Evolutionary conservation across 1,140 invertebrate species (phyloP).

Genomic region (Pectinophora gossypiella): DNA sequence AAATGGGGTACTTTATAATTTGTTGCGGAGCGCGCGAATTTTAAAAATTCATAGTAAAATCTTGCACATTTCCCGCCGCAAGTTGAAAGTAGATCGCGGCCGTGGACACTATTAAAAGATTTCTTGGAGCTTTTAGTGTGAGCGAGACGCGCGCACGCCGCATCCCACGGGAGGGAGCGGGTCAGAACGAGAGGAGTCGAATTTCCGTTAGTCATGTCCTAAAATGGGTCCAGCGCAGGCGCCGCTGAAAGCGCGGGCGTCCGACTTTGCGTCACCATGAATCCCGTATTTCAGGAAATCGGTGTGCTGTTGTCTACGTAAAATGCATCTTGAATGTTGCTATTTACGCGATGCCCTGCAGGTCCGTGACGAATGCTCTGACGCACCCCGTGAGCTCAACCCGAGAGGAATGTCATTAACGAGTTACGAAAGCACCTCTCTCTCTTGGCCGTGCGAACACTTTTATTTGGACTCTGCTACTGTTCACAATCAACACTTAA

Average conservation of each 20-base stretch:
- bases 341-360: constrained; percentile 30
- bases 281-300: constrained; percentile 69
- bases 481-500: not conserved
- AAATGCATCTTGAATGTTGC: constrained; percentile 38
- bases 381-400: constrained; percentile 49
- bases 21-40: constrained; percentile 28
- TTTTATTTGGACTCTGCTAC: not conserved
- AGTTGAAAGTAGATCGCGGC: constrained; percentile 73
- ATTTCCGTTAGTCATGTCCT: constrained; percentile 80
- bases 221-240: constrained; percentile 78
- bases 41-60: constrained; percentile 37
- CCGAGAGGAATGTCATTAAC: constrained; percentile 59
- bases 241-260: constrained; percentile 73
- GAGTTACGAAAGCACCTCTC: constrained; percentile 41
- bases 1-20: not conserved
- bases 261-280: constrained; percentile 66
- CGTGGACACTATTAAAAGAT: constrained; percentile 76
- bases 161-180: constrained; percentile 66
- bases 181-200: constrained; percentile 75
- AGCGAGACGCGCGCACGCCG: constrained; percentile 53
- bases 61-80: constrained; percentile 64
- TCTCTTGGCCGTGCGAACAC: not conserved
- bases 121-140: constrained; percentile 70
- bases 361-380: constrained; percentile 51
- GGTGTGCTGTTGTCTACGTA: constrained; percentile 37